Evolutionary conservation across 2,888 invertebrate species (phyloP).

Genomic region (Petrolisthes manimaculis): DNA sequence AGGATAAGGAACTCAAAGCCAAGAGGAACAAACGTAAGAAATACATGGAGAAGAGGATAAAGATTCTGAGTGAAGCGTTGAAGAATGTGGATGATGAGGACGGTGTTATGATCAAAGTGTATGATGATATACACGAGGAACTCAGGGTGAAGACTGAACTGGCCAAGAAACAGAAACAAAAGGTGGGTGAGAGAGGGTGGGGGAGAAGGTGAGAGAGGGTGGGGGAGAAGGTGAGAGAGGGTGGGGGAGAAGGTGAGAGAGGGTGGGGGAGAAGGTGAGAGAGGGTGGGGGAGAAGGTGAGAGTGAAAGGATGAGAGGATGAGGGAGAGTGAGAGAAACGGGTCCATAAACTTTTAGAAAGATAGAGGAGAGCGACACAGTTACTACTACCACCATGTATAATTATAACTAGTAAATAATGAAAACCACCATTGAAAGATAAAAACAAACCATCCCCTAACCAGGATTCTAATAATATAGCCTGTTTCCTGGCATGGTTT

Average conservation of each 20-base stretch:
- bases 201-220: neutral
- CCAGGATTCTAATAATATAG: too few species aligned
- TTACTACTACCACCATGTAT: too few species aligned
- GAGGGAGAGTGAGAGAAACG: neutral
- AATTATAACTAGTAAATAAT: too few species aligned
- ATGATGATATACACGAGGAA: constrained; percentile 83
- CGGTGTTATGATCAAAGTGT: constrained; percentile 79
- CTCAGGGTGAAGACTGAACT: constrained; percentile 80
- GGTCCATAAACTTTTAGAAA: too few species aligned
- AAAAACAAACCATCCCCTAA: too few species aligned
- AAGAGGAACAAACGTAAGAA: constrained; percentile 79
- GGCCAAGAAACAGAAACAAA: constrained; percentile 77
- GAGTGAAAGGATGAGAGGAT: neutral
- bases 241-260: neutral
- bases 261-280: neutral
- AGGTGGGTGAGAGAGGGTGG: constrained; percentile 75
- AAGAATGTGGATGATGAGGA: constrained; percentile 77
- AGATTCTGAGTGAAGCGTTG: constrained; percentile 79
- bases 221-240: neutral
- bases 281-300: neutral
- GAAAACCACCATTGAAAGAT: too few species aligned
- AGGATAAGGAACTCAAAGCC: constrained; percentile 80
- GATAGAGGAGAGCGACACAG: too few species aligned
- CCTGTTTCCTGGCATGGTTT: too few species aligned
- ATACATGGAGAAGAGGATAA: constrained; percentile 78